Conservation (phyloP, 2,113 vertebrate species). For the Phaethon lepturus region DNA sequence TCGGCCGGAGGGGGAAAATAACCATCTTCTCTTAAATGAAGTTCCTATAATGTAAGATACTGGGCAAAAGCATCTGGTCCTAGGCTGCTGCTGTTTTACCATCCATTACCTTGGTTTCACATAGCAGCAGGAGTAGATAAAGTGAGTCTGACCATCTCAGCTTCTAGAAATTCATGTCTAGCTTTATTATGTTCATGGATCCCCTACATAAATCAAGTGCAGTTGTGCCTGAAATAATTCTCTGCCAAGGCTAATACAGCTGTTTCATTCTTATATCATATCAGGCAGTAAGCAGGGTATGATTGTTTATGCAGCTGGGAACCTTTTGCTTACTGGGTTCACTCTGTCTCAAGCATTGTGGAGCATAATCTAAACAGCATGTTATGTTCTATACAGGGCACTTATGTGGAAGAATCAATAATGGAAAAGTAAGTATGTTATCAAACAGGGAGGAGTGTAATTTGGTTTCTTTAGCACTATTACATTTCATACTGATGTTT, state of each 20-base stretch:
- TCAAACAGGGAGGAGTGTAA: background rate
- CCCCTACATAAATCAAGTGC: background rate
- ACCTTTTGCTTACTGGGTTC: conserved; percentile 24
- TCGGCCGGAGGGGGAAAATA: background rate
- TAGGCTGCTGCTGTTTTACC: background rate
- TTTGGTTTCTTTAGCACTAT: conserved; percentile 24
- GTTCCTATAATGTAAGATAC: background rate
- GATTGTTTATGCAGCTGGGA: conserved; percentile 69
- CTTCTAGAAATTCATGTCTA: conserved; percentile 1
- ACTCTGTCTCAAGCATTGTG: background rate
- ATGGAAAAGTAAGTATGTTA: conserved; percentile 19
- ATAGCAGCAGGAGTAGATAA: background rate
- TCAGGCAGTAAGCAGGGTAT: background rate
- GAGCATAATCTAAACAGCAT: conserved; percentile 40
- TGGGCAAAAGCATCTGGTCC: background rate
- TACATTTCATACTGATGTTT: background rate
- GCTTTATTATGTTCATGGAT: background rate
- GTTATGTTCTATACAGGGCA: conserved; percentile 3
- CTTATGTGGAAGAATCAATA: conserved; percentile 58
- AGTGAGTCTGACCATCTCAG: background rate
- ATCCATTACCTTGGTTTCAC: background rate
- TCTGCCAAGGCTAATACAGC: conserved; percentile 68
- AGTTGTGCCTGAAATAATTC: conserved; percentile 35
- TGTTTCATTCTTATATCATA: conserved; percentile 44
- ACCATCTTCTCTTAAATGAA: background rate